Conservation (phyloP, 2,113 vertebrate genomes). For the Psammodynastes pulverulentus region DNA sequence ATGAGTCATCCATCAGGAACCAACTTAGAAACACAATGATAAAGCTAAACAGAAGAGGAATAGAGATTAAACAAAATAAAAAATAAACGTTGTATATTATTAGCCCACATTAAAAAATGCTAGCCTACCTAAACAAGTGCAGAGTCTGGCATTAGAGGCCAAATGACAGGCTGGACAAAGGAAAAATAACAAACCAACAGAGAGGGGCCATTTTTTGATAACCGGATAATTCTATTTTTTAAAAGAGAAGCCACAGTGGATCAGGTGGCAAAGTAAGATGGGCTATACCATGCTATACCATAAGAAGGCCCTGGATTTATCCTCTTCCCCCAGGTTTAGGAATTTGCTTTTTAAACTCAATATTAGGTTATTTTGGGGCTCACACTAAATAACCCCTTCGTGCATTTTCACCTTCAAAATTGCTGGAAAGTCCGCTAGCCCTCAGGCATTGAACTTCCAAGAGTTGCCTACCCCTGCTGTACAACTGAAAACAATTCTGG, state of each 20-base stretch:
- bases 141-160: background rate
- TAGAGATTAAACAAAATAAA: background rate
- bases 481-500: background rate
- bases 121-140: background rate
- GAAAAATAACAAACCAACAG: background rate
- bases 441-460: background rate
- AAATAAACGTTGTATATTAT: background rate
- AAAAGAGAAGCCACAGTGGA: background rate
- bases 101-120: background rate
- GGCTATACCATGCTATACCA: background rate
- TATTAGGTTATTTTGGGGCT: background rate
- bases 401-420: background rate
- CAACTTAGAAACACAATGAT: constrained; percentile 48
- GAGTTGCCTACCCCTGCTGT: background rate
- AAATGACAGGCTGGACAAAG: background rate
- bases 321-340: background rate
- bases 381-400: background rate
- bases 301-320: background rate
- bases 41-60: constrained; percentile 34
- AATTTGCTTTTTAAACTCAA: background rate
- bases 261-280: background rate
- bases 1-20: constrained; percentile 62
- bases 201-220: background rate
- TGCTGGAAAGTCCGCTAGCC: background rate
- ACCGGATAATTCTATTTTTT: background rate